Conservation (phyloP, 2,113 vertebrate genomes). For the Callospermophilus lateralis region DNA sequence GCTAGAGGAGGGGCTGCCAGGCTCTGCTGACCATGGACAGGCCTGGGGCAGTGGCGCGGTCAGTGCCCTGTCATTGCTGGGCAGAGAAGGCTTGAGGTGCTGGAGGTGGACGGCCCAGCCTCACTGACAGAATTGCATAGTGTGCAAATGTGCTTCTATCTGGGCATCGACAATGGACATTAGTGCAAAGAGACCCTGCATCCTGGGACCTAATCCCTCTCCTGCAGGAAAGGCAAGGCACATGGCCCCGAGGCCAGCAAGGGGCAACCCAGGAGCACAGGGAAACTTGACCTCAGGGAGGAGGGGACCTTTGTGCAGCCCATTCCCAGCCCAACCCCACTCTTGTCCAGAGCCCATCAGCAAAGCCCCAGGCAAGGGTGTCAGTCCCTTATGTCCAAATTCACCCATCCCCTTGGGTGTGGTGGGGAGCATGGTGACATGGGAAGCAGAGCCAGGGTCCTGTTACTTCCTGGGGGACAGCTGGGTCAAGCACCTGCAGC, state of each 20-base stretch:
- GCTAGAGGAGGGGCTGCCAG: not conserved
- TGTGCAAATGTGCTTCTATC: slow-evolving; percentile 80
- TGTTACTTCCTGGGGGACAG: not conserved
- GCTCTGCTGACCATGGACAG: too few species aligned
- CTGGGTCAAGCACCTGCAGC: not conserved
- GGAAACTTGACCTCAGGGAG: too few species aligned
- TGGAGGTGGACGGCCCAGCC: not conserved
- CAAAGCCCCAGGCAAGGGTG: not conserved
- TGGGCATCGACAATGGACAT: slow-evolving; percentile 74
- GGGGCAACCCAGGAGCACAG: not conserved
- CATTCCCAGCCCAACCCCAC: not conserved
- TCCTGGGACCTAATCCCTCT: slow-evolving; percentile 76
- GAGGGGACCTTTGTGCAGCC: too few species aligned
- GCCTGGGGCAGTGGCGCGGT: not conserved
- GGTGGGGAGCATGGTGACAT: not conserved
- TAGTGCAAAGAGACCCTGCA: slow-evolving; percentile 77
- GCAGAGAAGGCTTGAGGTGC: fast-evolving
- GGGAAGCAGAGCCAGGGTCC: not conserved
- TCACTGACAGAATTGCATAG: not conserved
- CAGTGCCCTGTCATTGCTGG: not conserved
- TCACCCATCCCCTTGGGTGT: not conserved
- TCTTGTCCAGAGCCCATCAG: too few species aligned
- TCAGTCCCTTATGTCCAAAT: not conserved
- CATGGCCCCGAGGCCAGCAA: not conserved
- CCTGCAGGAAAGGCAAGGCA: not conserved